Evolutionary conservation across 1,140 invertebrate genomes (phyloP).

Genomic region (Cryptotermes secundus): DNA sequence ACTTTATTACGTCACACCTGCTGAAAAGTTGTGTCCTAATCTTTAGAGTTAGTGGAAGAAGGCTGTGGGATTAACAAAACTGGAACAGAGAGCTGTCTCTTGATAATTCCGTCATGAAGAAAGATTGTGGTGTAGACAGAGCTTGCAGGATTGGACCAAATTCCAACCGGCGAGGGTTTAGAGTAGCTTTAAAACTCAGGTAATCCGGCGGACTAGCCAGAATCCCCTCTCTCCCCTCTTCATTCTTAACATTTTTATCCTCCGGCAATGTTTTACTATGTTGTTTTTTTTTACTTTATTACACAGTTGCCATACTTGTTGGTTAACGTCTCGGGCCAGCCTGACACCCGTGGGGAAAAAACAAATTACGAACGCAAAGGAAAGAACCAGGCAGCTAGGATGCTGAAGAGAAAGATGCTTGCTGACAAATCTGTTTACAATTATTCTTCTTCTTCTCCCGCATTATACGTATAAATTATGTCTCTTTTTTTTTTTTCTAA

Average conservation of each 20-base stretch:
- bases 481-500: too few species aligned
- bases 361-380: neutral
- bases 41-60: too few species aligned
- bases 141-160: neutral
- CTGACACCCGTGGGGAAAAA: neutral
- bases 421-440: slow-evolving; percentile 9
- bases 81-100: too few species aligned
- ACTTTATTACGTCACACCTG: too few species aligned
- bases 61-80: too few species aligned
- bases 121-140: neutral
- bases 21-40: too few species aligned
- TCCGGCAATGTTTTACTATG: neutral
- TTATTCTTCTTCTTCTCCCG: neutral
- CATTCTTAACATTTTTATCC: slow-evolving; percentile 19
- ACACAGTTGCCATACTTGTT: slow-evolving; percentile 11
- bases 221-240: neutral
- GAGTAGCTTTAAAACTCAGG: neutral
- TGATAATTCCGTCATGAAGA: too few species aligned
- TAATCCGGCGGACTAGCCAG: slow-evolving; percentile 3
- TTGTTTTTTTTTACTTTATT: neutral
- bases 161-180: neutral
- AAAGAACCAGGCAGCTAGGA: neutral
- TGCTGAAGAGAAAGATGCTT: neutral
- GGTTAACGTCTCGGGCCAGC: neutral
- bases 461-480: too few species aligned